Conservation (phyloP, 2,113 vertebrate genomes). For the Centropus unirufus region DNA sequence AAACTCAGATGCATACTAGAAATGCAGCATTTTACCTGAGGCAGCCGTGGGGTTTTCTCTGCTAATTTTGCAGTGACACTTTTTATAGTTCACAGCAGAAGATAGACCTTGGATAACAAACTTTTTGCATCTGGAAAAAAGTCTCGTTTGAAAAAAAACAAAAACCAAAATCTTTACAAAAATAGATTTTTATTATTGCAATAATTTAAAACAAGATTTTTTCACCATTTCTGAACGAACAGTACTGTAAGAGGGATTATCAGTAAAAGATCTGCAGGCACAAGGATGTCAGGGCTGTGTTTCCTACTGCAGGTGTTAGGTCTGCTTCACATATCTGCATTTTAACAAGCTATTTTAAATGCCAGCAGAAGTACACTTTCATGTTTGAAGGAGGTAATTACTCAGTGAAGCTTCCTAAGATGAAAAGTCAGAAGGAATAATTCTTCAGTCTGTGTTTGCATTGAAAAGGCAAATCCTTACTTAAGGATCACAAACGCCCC, state of each 20-base stretch:
- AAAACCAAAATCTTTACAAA: constrained; percentile 37
- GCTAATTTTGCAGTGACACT: neutral
- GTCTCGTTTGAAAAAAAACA: neutral
- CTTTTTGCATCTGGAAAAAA: neutral
- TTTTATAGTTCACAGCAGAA: neutral
- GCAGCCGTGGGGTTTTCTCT: neutral
- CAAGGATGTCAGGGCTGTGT: neutral
- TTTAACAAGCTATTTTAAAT: constrained; percentile 12
- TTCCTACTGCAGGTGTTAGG: neutral
- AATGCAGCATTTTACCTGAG: neutral
- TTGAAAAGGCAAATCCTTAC: neutral
- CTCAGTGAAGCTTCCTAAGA: neutral
- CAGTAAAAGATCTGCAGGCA: neutral
- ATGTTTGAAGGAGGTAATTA: neutral
- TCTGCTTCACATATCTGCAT: neutral
- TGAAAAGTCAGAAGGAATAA: neutral
- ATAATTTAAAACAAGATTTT: constrained; percentile 35
- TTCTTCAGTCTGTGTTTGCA: neutral
- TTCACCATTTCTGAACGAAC: neutral
- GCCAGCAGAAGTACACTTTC: neutral
- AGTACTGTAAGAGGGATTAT: neutral
- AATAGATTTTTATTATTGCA: constrained; percentile 67
- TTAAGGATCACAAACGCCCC: neutral
- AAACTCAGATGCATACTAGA: neutral
- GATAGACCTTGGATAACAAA: neutral